Evolutionary conservation across 2,888 invertebrate species (phyloP), one percentile per base, ranked within the genome.

Genomic region (Peribatodes rhomboidaria): DNA sequence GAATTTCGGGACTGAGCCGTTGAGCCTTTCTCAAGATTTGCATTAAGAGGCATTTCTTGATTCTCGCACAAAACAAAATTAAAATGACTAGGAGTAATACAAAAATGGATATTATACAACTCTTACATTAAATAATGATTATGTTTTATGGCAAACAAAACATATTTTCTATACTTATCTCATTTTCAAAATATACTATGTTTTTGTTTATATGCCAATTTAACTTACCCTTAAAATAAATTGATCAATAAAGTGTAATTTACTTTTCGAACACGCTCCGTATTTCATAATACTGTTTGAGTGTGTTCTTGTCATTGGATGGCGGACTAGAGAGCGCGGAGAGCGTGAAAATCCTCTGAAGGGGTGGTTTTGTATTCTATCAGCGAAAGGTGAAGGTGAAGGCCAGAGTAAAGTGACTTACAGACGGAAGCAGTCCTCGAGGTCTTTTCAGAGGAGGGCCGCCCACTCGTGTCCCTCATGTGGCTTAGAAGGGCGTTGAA

Each of bases 401-500:
- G 42, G 54, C 11, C 10, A 22, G 37, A 33, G 22, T 35, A 14
- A 50, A 60, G 46, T 55, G 18, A 56, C 65, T 65, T 31, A 93
- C 93, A 83, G 68, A 95, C 93, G 70, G 96, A 95, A 70, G 95
- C 95, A 70, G 95, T 95, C 82, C 95, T 94, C 55, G 95, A 96
- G 42, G 95, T 95, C 70, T 94, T 89, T 79, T 94, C 94, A n/a
- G 95, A 94, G 79, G 94, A 94, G 60, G 94, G 91, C 10, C 94
- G 90, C 72, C 94, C 94, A 71, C 93, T 94, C 20, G 94, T 94
- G 74, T 96, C 95, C 65, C 97, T 96, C 95, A 98, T 97, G 87
- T 98, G 98, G 76, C 96, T 96, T 76, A 98, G 94, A 75, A 98
- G 95, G 71, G 98, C 98, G 89, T 97, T 98, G 95, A 98, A 98